Percentiles rank a stretch among this genome's conserved stretches.
These are phyloP conservation scores for Euthynnus affinis DNA, from an alignment of 2,797 vertebrate genomes.

Conservation along the genomic window DNA sequence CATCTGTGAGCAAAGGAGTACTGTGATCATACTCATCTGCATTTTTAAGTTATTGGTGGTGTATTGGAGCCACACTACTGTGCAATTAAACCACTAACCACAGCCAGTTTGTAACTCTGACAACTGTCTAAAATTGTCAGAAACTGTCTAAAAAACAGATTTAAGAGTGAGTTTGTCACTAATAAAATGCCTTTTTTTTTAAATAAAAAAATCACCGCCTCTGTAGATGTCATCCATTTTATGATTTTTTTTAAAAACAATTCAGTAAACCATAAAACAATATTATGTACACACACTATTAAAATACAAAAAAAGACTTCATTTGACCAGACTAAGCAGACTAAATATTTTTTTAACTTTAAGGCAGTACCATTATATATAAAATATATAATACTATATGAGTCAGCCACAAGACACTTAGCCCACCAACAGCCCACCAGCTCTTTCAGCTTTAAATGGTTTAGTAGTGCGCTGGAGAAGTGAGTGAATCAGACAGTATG, in stretches of 20 bases:
- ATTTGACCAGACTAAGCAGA: too few relatives aligned
- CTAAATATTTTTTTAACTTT: neutral
- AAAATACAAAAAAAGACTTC: too few relatives aligned
- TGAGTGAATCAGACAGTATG: slow-evolving; percentile 20
- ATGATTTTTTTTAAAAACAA: neutral
- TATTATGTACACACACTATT: neutral
- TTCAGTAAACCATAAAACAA: neutral
- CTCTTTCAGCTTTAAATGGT: slow-evolving; percentile 12
- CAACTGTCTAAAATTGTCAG: neutral
- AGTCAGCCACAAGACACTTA: slow-evolving; percentile 9
- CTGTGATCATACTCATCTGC: neutral
- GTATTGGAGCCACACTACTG: neutral
- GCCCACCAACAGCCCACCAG: neutral
- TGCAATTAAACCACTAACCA: too few relatives aligned
- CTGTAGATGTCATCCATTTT: too few relatives aligned
- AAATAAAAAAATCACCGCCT: too few relatives aligned
- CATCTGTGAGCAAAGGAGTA: neutral
- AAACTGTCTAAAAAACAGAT: too few relatives aligned
- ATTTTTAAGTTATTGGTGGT: neutral
- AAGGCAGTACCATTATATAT: neutral
- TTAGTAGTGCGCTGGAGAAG: slow-evolving; percentile 15
- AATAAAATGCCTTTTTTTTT: too few relatives aligned
- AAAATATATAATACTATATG: too few relatives aligned
- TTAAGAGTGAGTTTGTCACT: neutral
- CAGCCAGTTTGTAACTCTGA: too few relatives aligned